Evolutionary conservation across 2,888 invertebrate genomes (phyloP).

Genomic region (Daptonema setosum): DNA sequence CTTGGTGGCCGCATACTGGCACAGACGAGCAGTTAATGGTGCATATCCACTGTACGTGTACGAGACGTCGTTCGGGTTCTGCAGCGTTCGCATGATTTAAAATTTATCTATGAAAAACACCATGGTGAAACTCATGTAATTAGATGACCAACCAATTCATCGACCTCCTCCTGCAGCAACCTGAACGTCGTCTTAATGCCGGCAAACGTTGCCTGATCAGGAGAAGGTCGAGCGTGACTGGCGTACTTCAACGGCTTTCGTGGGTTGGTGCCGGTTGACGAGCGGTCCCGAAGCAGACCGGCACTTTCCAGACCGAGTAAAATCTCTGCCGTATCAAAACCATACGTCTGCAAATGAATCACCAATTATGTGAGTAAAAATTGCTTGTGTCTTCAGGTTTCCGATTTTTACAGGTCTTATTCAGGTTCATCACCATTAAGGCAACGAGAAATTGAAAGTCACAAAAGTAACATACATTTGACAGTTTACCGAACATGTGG

Average conservation of each 20-base stretch:
- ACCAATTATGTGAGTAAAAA: too few species aligned
- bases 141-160: conserved; percentile 36
- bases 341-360: conserved; percentile 18
- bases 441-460: too few species aligned
- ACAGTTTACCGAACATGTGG: too few species aligned
- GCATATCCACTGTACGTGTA: conserved; percentile 79
- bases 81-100: conserved; percentile 9
- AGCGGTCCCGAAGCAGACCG: conserved; percentile 12
- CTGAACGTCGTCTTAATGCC: conserved; percentile 41
- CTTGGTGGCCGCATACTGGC: conserved; percentile 33
- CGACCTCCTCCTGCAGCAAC: conserved; percentile 65
- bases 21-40: conserved; percentile 62
- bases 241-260: not conserved
- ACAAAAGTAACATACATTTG: too few species aligned
- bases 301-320: conserved; percentile 21
- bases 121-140: not conserved
- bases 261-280: not conserved
- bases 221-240: not conserved
- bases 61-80: conserved; percentile 59
- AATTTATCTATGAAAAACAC: not conserved
- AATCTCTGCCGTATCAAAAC: conserved; percentile 15
- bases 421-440: too few species aligned
- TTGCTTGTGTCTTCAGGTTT: too few species aligned
- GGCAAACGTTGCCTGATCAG: conserved; percentile 12
- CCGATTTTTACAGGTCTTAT: too few species aligned